Base-by-base conservation (phyloP, 2,797 vertebrate species). In the Tragelaphus eurycerus region DNA sequence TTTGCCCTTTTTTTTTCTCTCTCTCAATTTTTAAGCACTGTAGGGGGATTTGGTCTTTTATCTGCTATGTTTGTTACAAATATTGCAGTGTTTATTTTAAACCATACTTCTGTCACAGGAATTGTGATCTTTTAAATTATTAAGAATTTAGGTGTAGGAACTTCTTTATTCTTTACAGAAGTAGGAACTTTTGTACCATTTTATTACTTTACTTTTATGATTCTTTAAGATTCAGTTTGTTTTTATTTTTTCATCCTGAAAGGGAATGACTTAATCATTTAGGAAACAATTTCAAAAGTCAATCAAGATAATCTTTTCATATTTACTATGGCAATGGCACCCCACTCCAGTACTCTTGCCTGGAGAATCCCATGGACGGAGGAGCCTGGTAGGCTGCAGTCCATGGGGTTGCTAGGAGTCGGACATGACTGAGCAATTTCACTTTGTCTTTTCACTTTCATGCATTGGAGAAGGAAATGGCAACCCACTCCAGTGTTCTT, bases 221-320 rank as follows among this genome's bases (percentile, higher is more conserved):
- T 48, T 93, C 23, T 83, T 64, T 93, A 76, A 89, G 78, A 84
- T 86, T 86, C 34, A 71, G 6, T 82, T 81, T 54, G 27, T 57
- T 91, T 96, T 85, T 89, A 48, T 60, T 89, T 93, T 55, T 57
- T 95, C 43, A 54, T 64, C n/a, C 25, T 96, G 11, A 96, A 89
- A 92, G 31, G 52, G 38, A 96, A 29, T 83, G 21, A 86, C 7
- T 83, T 82, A 81, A 88, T 90, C 8, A 64, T 57, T 3, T 88
- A 97, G 23, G 57, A 46, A 54, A 23, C n/a, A 92, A 4, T 92
- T 94, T 92, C 34, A 79, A 74, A 97, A 95, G 54, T 94, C 67
- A 74, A 3, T 74, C 55, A 52, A 50, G 74, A 34, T 83, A 74
- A 54, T 67, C 34, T 29, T 90, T 96, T 87, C 29, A 83, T 59